These are phyloP conservation scores for Chionis minor DNA, from an alignment of 2,113 vertebrate genomes.

Conservation along the genomic window DNA sequence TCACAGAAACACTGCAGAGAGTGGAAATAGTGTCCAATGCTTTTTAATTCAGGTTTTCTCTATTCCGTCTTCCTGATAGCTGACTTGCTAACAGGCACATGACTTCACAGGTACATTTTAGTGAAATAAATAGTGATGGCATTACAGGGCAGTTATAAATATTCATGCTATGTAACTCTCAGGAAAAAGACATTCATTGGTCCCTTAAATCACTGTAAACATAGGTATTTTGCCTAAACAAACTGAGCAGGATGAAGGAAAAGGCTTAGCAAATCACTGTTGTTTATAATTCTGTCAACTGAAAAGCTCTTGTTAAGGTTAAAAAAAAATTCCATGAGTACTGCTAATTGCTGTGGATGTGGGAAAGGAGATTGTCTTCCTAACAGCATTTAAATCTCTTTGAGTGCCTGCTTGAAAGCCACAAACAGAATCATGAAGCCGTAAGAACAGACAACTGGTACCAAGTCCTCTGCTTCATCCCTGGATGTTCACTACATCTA, in stretches of 20 bases:
- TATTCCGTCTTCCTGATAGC: not conserved
- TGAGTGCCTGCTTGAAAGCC: not conserved
- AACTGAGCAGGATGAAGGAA: not conserved
- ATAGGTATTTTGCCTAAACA: not conserved
- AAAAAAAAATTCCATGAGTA: not conserved
- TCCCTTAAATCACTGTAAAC: not conserved
- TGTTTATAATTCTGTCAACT: not conserved
- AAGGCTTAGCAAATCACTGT: not conserved
- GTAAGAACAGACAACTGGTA: not conserved
- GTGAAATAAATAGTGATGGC: not conserved
- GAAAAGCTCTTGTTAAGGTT: not conserved
- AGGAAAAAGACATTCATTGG: not conserved
- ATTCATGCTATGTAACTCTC: not conserved
- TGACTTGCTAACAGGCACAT: not conserved
- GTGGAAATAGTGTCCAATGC: not conserved
- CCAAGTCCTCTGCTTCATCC: not conserved
- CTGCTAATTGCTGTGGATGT: not conserved
- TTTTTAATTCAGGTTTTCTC: not conserved
- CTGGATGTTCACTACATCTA: not conserved
- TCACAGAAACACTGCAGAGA: not conserved
- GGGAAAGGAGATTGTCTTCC: not conserved
- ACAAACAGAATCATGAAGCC: not conserved
- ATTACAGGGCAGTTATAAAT: not conserved
- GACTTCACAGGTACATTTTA: not conserved
- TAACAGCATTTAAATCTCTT: not conserved